Base-by-base conservation (phyloP, 1,140 invertebrate species). In the Drosophila kurseongensis region DNA sequence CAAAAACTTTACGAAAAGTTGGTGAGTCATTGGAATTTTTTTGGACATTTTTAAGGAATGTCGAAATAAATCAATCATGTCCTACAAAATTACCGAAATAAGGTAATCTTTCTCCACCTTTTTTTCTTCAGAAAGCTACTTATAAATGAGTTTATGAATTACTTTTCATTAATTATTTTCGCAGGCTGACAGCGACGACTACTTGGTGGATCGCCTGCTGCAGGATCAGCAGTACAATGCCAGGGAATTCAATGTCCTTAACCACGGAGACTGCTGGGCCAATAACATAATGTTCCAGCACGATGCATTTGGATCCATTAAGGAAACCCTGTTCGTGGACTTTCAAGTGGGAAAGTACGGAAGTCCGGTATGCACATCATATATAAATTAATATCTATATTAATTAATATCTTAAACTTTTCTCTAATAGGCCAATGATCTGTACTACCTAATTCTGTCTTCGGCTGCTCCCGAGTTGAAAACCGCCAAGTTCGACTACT, bases 231-330 rank as follows among this genome's bases (percentile, higher is more conserved):
- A 75, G 36, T 50, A 75, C 45, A 62, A 94, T 32, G 65, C 92
- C 9, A 92, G 93, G 32, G 93, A 94, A 38, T 95, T 95, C 63
- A 93, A 94, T 62, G 95, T 95, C 6, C 91, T 96, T 5, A 95
- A 94, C 74, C 95, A 96, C 61, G 95, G 95, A 12, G 95, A 96
- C 76, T 93, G 93, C 10, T 96, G 95, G 95, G 90, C 94, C 1
- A 95, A 95, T 72, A 96, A 96, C 62, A 94, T 95, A 82, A 89
- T 96, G 75, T 95, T 95, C 58, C 91, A 89, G 52, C 93, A 93
- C 54, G 84, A 86, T 62, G 82, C 85, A 3, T 81, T 91, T 23
- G 92, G 92, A 5, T 93, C 93, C 74, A 90, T 92, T n/a, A 92
- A 80, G 58, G 75, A 92, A 16, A 84, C 84, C 0, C 57, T 83